Evolutionary conservation across 2,113 vertebrate species (phyloP).

Genomic region (Grus americana): DNA sequence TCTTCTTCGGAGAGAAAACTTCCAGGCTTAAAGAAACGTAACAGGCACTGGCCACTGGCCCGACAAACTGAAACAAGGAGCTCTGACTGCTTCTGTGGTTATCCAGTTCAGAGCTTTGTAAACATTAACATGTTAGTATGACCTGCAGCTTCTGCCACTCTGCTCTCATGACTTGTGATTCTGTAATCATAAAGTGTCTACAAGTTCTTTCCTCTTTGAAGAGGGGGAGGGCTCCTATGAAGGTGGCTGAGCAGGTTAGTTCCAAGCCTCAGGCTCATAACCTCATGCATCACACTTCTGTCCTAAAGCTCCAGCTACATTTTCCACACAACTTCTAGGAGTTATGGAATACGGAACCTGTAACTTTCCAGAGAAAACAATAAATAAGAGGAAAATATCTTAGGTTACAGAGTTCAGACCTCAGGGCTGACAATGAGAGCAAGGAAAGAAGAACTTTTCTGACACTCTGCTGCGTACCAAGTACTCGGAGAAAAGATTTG

Average conservation of each 20-base stretch:
- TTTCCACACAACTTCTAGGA: slow-evolving; percentile 6
- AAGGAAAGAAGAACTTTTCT: neutral
- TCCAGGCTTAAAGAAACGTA: neutral
- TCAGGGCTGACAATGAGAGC: neutral
- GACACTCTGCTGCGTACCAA: neutral
- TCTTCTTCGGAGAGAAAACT: neutral
- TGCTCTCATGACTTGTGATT: neutral
- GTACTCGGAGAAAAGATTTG: neutral
- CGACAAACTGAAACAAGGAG: neutral
- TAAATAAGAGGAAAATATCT: neutral
- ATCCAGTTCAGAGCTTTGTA: slow-evolving; percentile 27
- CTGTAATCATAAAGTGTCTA: neutral
- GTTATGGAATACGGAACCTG: neutral
- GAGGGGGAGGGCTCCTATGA: neutral
- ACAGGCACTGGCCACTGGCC: neutral
- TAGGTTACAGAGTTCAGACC: slow-evolving; percentile 12
- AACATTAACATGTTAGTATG: slow-evolving; percentile 23
- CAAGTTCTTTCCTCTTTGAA: neutral
- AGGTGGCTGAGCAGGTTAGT: neutral
- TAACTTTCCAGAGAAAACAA: slow-evolving; percentile 16
- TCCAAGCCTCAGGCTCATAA: neutral
- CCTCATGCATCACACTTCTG: neutral
- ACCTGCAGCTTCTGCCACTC: neutral
- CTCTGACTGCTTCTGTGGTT: neutral
- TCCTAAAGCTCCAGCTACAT: slow-evolving; percentile 35